Base-by-base conservation (phyloP, 1,140 invertebrate genomes). In the Trinorchestia longiramus region DNA sequence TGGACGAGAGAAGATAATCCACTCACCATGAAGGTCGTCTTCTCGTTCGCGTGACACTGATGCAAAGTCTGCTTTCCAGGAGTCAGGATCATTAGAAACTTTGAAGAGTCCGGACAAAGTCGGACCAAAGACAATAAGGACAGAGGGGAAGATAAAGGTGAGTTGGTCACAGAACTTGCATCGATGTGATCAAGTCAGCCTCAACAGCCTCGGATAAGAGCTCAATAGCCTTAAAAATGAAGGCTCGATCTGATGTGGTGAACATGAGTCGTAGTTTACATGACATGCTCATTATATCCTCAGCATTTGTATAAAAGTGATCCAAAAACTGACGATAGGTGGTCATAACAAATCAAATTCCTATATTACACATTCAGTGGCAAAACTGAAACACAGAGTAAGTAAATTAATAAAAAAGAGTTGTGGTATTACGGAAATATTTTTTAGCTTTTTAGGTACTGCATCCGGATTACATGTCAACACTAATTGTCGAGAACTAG, bases 1-100 rank as follows among this genome's bases (percentile, higher is more conserved):
- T 77, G 62, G 36, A 77, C 62, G 28, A 77, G 62, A 11, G 62
- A 77, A 23, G 62, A 77, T 77, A 77, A 77, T 77, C 62, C 62
- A 23, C 62, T 36, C 15, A 28, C 62, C 62, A 77, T 23, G 62
- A 77, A 77, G 28, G 62, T 77, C 62, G 36, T 77, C 62, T 28
- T 77, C 62, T 77, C 62, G 28, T 15, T 36, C 62, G 15, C 62
- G 1, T 77, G 62, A 77, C 62, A 77, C 62, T 77, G 62, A 77
- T 77, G 62, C 62, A 77, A 77, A 77, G 15, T 77, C 62, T 77
- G 62, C 62, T 77, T 77, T 36, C 62, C 62, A 77, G 62, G 62
- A 77, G 28, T 77, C 62, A 77, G 62, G 62, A 77, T 77, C 62
- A 77, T 77, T 77, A 77, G 62, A 77, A 77, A 77, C 62, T 77